Conservation (phyloP, 2,113 vertebrate species). For the Mystacornis crossleyi region DNA sequence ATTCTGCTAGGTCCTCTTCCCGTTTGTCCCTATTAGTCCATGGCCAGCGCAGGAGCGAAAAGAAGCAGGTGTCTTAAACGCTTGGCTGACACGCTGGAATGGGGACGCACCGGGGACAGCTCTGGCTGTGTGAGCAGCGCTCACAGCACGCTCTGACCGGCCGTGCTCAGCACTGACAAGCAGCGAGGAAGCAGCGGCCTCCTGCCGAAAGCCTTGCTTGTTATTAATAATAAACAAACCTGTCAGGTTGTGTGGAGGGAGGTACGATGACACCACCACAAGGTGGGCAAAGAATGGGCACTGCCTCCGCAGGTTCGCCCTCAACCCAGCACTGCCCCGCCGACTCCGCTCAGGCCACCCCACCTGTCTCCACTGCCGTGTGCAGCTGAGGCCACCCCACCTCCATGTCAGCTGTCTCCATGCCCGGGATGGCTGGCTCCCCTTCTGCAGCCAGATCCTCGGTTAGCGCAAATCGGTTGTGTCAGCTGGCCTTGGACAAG, state of each 20-base stretch:
- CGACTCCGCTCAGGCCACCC: neutral
- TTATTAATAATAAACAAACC: neutral
- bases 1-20: slow-evolving; percentile 52
- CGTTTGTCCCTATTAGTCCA: slow-evolving; percentile 50
- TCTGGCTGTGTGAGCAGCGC: neutral
- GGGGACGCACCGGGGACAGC: slow-evolving; percentile 1
- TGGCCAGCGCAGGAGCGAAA: slow-evolving; percentile 37
- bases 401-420: neutral
- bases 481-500: neutral
- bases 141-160: neutral
- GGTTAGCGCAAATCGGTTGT: neutral
- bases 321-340: fast-evolving
- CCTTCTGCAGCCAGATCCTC: neutral
- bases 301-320: fast-evolving
- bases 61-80: slow-evolving; percentile 62
- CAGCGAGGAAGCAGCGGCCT: neutral
- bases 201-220: neutral
- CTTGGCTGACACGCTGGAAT: slow-evolving; percentile 34
- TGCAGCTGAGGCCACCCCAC: neutral
- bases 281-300: neutral
- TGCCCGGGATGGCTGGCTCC: neutral
- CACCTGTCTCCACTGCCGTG: neutral
- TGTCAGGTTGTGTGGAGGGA: neutral
- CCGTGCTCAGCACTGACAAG: neutral
- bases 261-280: neutral